These are phyloP conservation scores for Pterophyllum scalare DNA, from an alignment of 2,113 vertebrate species.

Conservation along the genomic window DNA sequence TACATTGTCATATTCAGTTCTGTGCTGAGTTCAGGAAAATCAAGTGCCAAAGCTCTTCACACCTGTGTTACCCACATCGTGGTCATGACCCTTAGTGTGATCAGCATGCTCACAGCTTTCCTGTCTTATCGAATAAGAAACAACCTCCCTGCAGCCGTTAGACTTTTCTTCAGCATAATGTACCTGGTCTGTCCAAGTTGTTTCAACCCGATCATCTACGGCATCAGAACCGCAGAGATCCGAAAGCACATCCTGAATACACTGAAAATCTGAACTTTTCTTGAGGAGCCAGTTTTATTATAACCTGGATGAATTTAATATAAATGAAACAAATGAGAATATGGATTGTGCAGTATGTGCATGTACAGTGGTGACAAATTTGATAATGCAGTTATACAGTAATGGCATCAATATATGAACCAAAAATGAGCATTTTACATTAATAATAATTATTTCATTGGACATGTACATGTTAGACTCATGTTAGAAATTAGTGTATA, in stretches of 20 bases:
- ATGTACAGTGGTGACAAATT: too few relatives aligned
- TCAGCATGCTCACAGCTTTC: neutral
- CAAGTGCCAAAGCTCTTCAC: constrained; percentile 9
- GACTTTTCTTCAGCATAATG: neutral
- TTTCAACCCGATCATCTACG: constrained; percentile 1
- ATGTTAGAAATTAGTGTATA: too few relatives aligned
- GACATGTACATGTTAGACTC: too few relatives aligned
- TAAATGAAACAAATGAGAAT: too few relatives aligned
- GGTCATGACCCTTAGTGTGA: constrained; percentile 16
- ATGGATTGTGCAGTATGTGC: too few relatives aligned
- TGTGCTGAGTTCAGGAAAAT: neutral
- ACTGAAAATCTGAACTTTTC: neutral
- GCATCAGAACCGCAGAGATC: neutral
- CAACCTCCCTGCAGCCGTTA: neutral
- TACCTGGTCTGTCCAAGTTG: neutral
- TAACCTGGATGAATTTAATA: too few relatives aligned
- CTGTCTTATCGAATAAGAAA: constrained; percentile 39
- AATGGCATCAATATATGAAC: too few relatives aligned
- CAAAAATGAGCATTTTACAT: too few relatives aligned
- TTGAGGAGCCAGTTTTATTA: too few relatives aligned
- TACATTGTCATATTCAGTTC: constrained; percentile 44
- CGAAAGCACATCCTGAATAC: neutral
- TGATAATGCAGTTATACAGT: too few relatives aligned
- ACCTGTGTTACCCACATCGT: constrained; percentile 53
- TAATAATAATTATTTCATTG: too few relatives aligned